A percentile compares a stretch with the other conserved stretches of the same genome.
These are phyloP conservation scores for Eleutherodactylus coqui DNA, from an alignment of 2,797 vertebrate species.

Conservation along the genomic window DNA sequence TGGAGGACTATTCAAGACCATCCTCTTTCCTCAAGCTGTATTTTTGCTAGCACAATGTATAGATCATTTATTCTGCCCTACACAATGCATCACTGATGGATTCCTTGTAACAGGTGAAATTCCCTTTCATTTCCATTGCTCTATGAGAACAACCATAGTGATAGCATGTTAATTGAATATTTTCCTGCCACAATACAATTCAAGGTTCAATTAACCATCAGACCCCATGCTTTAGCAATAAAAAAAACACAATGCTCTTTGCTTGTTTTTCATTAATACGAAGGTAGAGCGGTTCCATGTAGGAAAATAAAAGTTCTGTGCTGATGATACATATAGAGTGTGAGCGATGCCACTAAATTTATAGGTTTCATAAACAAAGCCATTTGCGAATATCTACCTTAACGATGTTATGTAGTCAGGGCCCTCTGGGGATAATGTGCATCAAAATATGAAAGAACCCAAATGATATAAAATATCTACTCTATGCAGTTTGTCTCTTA, in stretches of 20 bases:
- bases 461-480: background rate
- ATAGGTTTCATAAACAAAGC: slow-evolving; percentile 29
- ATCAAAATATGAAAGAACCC: background rate
- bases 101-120: slow-evolving; percentile 36
- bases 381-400: slow-evolving; percentile 15
- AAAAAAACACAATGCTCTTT: slow-evolving; percentile 16
- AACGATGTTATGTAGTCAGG: background rate
- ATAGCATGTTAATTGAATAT: slow-evolving; percentile 44
- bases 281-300: background rate
- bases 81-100: background rate
- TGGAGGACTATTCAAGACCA: background rate
- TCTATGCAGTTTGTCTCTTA: background rate
- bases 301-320: slow-evolving; percentile 22
- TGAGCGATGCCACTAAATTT: slow-evolving; percentile 18
- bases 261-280: slow-evolving; percentile 28
- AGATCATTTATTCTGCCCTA: slow-evolving; percentile 24
- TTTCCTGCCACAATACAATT: slow-evolving; percentile 14
- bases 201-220: slow-evolving; percentile 10
- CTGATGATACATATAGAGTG: slow-evolving; percentile 5
- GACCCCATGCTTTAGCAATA: background rate
- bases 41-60: slow-evolving; percentile 15
- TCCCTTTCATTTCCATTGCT: slow-evolving; percentile 37
- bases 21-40: background rate
- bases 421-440: slow-evolving; percentile 1
- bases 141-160: slow-evolving; percentile 2